These are phyloP conservation scores for Pterocles burchelli DNA, from an alignment of 2,113 vertebrate species.

Conservation along the genomic window DNA sequence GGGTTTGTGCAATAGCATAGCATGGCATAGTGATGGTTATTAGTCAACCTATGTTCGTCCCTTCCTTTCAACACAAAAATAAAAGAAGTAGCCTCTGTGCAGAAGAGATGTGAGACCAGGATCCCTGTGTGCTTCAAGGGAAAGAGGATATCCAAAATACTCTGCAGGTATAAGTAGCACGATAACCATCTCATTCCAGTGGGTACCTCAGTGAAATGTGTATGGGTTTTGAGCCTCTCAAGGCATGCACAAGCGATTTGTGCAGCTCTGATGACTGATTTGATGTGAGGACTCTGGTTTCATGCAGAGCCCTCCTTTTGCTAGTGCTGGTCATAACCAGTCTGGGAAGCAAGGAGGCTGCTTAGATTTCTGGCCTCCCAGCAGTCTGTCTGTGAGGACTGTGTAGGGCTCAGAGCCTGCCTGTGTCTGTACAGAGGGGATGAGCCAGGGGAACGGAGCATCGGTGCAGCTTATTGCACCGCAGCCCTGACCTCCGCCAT, in stretches of 20 bases:
- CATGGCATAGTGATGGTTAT: conserved; percentile 1
- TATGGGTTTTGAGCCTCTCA: neutral
- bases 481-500: neutral
- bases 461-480: neutral
- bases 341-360: neutral
- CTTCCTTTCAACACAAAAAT: neutral
- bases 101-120: neutral
- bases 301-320: neutral
- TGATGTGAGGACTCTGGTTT: conserved; percentile 12
- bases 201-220: neutral
- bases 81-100: neutral
- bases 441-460: neutral
- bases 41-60: neutral
- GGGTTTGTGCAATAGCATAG: conserved; percentile 25
- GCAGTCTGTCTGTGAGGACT: neutral
- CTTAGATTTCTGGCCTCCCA: neutral
- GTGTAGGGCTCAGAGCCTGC: neutral
- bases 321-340: neutral
- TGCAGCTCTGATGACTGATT: neutral
- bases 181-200: conserved; percentile 42
- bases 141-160: conserved; percentile 42
- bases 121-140: conserved; percentile 19
- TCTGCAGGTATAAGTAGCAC: conserved; percentile 56
- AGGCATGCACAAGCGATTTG: neutral
- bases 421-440: neutral